A percentile compares a stretch with the other conserved stretches of the same genome.
Conservation (phyloP, 2,113 vertebrate genomes). For the Chamaea fasciata region DNA sequence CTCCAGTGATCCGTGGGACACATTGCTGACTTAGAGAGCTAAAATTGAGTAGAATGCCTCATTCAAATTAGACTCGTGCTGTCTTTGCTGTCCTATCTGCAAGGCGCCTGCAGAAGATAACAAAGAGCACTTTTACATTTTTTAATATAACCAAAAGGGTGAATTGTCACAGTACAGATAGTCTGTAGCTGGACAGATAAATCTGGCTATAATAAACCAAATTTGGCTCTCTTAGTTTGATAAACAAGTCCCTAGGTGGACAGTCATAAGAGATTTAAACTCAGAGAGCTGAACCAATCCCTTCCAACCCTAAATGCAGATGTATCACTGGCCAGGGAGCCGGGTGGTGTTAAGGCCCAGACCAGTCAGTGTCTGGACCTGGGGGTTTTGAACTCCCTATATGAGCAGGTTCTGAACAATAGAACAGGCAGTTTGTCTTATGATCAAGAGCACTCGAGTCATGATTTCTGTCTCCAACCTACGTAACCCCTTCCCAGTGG, state of each 20-base stretch:
- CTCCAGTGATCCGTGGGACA: background rate
- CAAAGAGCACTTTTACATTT: background rate
- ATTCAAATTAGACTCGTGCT: background rate
- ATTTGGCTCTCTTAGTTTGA: background rate
- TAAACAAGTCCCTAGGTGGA: background rate
- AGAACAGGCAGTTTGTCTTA: background rate
- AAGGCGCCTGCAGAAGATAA: background rate
- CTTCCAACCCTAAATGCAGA: background rate
- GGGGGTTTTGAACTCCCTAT: background rate
- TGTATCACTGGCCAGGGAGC: too few relatives aligned
- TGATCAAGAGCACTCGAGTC: background rate
- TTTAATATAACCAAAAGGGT: background rate
- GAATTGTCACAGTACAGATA: background rate
- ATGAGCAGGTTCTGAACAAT: background rate
- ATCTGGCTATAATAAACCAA: background rate
- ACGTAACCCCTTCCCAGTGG: background rate
- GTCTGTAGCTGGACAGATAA: background rate
- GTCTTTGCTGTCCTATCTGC: background rate
- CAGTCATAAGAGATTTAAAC: background rate
- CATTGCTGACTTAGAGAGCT: background rate
- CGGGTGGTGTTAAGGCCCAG: background rate
- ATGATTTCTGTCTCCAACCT: background rate
- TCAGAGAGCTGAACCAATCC: background rate
- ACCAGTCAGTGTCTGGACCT: background rate
- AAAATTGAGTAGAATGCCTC: background rate